Evolutionary conservation across 2,888 invertebrate species (phyloP).

Genomic region (Apodemia mormo): DNA sequence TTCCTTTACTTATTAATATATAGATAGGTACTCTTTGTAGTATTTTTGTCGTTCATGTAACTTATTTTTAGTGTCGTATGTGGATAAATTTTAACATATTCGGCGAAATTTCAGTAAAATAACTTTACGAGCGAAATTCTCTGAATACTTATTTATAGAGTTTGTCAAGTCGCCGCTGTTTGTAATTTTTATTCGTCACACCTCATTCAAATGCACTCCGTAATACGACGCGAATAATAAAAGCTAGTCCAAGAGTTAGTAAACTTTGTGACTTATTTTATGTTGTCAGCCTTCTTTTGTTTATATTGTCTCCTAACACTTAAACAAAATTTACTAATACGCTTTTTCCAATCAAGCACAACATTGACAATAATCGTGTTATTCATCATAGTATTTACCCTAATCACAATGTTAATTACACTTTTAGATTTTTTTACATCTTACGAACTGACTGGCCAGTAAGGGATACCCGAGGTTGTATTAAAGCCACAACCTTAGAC

Average conservation of each 20-base stretch:
- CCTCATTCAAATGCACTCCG: slow-evolving; percentile 21
- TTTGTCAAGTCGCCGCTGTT: slow-evolving; percentile 28
- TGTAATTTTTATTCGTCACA: slow-evolving; percentile 29
- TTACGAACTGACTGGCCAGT: too few species aligned
- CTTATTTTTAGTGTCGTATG: background rate
- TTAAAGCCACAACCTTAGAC: too few species aligned
- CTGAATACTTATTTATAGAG: slow-evolving; percentile 36
- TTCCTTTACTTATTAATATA: too few species aligned
- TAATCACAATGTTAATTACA: too few species aligned
- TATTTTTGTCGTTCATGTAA: too few species aligned
- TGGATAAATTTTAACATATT: slow-evolving; percentile 1
- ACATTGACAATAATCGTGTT: too few species aligned
- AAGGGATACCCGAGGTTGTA: too few species aligned
- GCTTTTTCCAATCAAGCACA: too few species aligned
- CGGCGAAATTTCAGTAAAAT: background rate
- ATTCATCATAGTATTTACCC: too few species aligned
- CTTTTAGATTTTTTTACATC: too few species aligned
- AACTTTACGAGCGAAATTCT: slow-evolving; percentile 26
- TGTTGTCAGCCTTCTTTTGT: background rate
- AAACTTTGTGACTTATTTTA: background rate
- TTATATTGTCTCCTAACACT: background rate
- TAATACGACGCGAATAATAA: background rate
- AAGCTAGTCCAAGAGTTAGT: background rate
- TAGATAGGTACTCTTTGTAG: too few species aligned
- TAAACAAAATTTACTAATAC: too few species aligned